A percentile compares a stretch with the other conserved stretches of the same genome.
Conservation (phyloP, 2,113 vertebrate species). For the Cryptoleucopteryx plumbea region DNA sequence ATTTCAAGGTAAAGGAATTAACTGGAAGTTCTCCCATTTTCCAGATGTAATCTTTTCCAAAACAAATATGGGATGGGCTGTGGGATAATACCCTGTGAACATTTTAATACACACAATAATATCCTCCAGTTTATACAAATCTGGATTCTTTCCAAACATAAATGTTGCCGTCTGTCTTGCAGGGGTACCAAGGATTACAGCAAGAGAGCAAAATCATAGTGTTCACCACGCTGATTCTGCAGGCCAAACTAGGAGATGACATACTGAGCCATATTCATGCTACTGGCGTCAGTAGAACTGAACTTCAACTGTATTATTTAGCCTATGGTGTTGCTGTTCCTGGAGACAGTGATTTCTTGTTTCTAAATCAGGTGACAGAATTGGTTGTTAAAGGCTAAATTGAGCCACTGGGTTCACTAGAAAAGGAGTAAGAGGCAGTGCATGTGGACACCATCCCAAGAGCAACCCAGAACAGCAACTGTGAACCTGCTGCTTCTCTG, state of each 20-base stretch:
- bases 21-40: slow-evolving; percentile 74
- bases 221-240: neutral
- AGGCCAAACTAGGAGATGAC: neutral
- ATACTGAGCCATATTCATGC: neutral
- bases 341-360: neutral
- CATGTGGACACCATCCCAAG: neutral
- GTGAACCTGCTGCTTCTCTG: neutral
- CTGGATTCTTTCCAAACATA: slow-evolving; percentile 42
- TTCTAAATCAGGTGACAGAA: neutral
- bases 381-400: neutral
- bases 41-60: slow-evolving; percentile 70
- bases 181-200: neutral
- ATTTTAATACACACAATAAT: slow-evolving; percentile 63
- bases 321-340: neutral
- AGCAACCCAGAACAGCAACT: neutral
- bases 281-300: neutral
- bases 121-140: slow-evolving; percentile 58
- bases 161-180: neutral
- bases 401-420: neutral
- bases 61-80: slow-evolving; percentile 66
- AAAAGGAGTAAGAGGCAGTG: neutral
- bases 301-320: neutral
- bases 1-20: slow-evolving; percentile 76
- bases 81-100: slow-evolving; percentile 65
- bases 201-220: neutral